Evolutionary conservation across 2,113 vertebrate genomes (phyloP), one percentile per base, ranked within the genome.

Genomic region (Labrus mixtus): DNA sequence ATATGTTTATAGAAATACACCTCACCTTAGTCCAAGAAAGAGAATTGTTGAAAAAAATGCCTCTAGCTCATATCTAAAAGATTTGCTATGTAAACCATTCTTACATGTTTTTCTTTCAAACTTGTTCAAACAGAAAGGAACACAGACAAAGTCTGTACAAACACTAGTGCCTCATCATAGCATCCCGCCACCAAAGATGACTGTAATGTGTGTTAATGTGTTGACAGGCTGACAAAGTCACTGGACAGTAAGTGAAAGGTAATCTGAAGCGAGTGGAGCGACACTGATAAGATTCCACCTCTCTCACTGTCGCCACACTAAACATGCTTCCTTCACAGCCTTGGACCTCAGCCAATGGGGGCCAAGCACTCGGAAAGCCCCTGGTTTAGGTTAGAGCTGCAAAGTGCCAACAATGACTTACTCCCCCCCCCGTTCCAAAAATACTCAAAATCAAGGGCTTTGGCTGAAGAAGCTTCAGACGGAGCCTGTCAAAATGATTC

Each of bases 401-500:
- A 87, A 89, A 84, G 79, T 84, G 76, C 81, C 72, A 84, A 89
- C 90, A 89, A 91, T 85, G 82, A 88, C 88, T 86, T 90, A 86
- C 89, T 92, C 90, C 90, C 78, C 89, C 89, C 84, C 72, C 37
- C 78, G 83, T 78, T 90, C 92, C 91, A 84, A 93, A 94, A 94
- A 94, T 93, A 94, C 91, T 90, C 90, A 66, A 79, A 95, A 92
- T 93, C 90, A 87, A 91, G 91, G 90, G 90, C 90, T 90, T 85
- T 89, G 88, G 88, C 85, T 91, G 87, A 91, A 91, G 93, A 92
- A 85, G 78, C 90, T 93, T 92, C 91, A 94, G 91, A 94, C 87
- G 73, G 87, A 73, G 87, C 82, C 92, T 94, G 93, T 94, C 94
- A 94, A 92, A 92, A 90, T 94, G 93, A 94, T 94, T 95, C 94